A percentile compares a stretch with the other conserved stretches of the same genome.
Evolutionary conservation across 2,797 vertebrate genomes (phyloP).

Genomic region (Mormyrus proboscirostris): DNA sequence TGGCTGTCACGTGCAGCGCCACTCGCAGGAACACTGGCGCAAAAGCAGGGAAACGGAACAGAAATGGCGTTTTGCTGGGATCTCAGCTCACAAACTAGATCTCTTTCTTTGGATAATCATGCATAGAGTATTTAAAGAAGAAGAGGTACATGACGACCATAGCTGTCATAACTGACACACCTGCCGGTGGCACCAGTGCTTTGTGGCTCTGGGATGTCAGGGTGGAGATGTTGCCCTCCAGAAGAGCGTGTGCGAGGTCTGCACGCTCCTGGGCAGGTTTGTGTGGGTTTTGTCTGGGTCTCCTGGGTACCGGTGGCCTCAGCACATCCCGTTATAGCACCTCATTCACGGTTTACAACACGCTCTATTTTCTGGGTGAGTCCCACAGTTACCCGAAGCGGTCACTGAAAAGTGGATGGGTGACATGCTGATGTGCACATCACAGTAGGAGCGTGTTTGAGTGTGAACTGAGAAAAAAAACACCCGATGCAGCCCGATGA

Average conservation of each 20-base stretch:
- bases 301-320: background rate
- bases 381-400: background rate
- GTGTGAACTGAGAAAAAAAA: background rate
- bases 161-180: background rate
- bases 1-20: conserved; percentile 39
- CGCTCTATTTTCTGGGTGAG: background rate
- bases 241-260: background rate
- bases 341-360: background rate
- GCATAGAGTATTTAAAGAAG: background rate
- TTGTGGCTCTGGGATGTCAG: background rate
- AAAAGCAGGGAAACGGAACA: conserved; percentile 29
- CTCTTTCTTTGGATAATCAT: background rate
- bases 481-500: background rate
- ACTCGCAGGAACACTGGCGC: conserved; percentile 43
- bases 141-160: background rate
- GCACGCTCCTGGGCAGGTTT: background rate
- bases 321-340: background rate
- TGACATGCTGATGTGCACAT: background rate
- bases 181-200: background rate
- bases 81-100: background rate
- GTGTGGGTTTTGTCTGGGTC: background rate
- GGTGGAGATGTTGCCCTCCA: background rate
- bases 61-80: background rate
- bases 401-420: background rate
- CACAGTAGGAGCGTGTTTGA: background rate